Conservation (phyloP, 2,113 vertebrate species). For the Rhynchomys soricoides region DNA sequence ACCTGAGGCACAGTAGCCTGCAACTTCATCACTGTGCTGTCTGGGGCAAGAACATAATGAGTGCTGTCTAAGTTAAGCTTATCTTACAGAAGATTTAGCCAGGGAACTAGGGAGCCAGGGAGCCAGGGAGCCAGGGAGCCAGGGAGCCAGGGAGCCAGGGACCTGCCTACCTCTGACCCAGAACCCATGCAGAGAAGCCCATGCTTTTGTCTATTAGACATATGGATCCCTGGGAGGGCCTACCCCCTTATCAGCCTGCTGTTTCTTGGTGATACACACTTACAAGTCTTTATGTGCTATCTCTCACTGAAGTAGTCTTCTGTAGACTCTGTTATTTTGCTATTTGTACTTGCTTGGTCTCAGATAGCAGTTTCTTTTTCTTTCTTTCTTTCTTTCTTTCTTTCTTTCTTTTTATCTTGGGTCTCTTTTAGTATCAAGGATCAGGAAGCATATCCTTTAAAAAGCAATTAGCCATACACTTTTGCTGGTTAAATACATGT, state of each 20-base stretch:
- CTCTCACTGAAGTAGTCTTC: fast-evolving
- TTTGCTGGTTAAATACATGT: slow-evolving; percentile 63
- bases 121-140: background rate
- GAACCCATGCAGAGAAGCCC: background rate
- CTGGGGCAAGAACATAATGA: background rate
- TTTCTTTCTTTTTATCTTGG: background rate
- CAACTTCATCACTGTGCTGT: background rate
- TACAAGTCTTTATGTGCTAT: background rate
- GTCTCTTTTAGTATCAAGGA: slow-evolving; percentile 9
- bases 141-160: background rate
- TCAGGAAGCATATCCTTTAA: slow-evolving; percentile 66
- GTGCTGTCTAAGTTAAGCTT: background rate
- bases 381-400: background rate
- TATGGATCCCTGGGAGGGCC: background rate
- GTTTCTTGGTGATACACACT: too few relatives aligned
- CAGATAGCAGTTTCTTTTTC: background rate
- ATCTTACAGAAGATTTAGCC: background rate
- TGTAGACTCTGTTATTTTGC: too few relatives aligned
- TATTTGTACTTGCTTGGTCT: background rate
- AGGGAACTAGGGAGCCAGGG: background rate
- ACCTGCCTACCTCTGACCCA: background rate
- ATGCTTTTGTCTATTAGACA: background rate
- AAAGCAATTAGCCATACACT: slow-evolving; percentile 55
- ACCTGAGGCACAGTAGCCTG: background rate
- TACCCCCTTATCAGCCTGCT: background rate